These are phyloP conservation scores for Chlorops oryzae DNA, from an alignment of 1,140 invertebrate species.

Conservation along the genomic window DNA sequence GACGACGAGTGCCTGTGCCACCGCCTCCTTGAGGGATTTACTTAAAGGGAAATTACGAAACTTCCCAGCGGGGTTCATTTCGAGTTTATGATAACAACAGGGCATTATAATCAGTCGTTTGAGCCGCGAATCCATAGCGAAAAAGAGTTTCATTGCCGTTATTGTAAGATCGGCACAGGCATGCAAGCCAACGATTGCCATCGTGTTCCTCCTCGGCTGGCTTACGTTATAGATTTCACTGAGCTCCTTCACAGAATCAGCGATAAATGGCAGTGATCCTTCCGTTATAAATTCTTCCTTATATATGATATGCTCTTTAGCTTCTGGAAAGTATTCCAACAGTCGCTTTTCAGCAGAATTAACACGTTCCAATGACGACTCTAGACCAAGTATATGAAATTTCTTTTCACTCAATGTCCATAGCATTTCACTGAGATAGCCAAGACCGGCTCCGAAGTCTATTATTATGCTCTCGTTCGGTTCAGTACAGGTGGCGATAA, in stretches of 20 bases:
- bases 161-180: conserved; percentile 78
- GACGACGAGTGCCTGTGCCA: background rate
- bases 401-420: conserved; percentile 53
- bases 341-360: conserved; percentile 59
- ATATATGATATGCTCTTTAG: conserved; percentile 52
- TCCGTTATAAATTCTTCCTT: conserved; percentile 52
- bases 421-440: conserved; percentile 70
- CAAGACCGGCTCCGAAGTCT: conserved; percentile 77
- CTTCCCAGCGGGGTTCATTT: conserved; percentile 8
- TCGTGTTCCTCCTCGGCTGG: conserved; percentile 22
- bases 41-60: conserved; percentile 62
- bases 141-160: conserved; percentile 65
- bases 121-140: conserved; percentile 55
- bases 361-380: conserved; percentile 59
- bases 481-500: conserved; percentile 53
- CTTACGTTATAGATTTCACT: background rate
- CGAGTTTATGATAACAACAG: conserved; percentile 81
- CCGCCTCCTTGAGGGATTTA: conserved; percentile 14
- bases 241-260: conserved; percentile 42
- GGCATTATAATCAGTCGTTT: conserved; percentile 65
- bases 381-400: conserved; percentile 66
- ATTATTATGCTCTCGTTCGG: conserved; percentile 61
- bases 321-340: conserved; percentile 49
- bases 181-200: conserved; percentile 66
- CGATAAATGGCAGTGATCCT: conserved; percentile 51